Evolutionary conservation across 2,888 invertebrate species (phyloP), one percentile per base, ranked within the genome.

Genomic region (Watsonalla cultraria): DNA sequence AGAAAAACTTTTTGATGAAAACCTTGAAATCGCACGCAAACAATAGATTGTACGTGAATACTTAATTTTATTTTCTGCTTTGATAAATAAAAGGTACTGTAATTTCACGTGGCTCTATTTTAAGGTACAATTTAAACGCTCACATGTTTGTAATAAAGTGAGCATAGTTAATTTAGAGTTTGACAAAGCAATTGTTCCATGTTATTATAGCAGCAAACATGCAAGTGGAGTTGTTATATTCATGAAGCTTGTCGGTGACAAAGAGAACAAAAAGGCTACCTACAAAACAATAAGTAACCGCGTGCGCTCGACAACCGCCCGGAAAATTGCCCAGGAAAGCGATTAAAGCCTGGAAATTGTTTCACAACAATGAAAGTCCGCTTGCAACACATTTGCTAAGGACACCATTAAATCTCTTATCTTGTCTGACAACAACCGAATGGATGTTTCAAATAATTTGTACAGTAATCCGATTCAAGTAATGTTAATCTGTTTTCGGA

Each of bases 281-380:
- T 61, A 62, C 61, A 66, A 69, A 72, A 76, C 72, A 79, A 75
- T 70, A 74, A 74, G 74, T 65, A 65, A 58, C 66, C 57, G 70
- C 66, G 69, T 80, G 79, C 73, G 62, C 65, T 65, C 69, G 76
- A 80, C 79, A 77, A 70, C 66, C 70, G 67, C 66, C 65, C 71
- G 66, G 75, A 63, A 78, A 80, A 78, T 76, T 78, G 78, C 73
- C 74, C 74, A 71, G 65, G 74, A 70, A 77, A 75, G 69, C 80
- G 77, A 80, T 80, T 79, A 78, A 74, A 75, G 67, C 71, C 71
- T 71, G 75, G 63, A 80, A 80, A 81, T 80, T 82, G 80, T 81
- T 77, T 74, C 67, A 72, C 68, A 80, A 81, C 79, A 79, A 75
- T 78, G 67, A 67, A 56, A 64, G 68, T 69, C 65, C 64, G 65